Evolutionary conservation across 2,888 invertebrate genomes (phyloP), one percentile per base, ranked within the genome.

Genomic region (Epiperipatus broadwayi): DNA sequence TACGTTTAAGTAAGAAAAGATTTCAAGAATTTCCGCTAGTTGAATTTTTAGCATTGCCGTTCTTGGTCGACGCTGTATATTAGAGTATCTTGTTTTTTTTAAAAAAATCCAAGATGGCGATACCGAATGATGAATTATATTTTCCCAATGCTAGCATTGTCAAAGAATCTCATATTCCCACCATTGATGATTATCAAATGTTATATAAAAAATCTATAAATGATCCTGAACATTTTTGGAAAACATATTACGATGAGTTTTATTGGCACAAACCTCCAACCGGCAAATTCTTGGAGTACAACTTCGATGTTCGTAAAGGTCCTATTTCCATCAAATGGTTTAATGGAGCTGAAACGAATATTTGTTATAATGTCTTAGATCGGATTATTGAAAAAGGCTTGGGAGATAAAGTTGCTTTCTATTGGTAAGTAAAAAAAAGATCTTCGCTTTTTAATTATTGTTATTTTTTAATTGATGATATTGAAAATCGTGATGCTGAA

Each of bases 321-420:
- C 77, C 78, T 8, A 75, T 97, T 49, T 80, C 70, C 50, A 76
- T 85, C 32, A 84, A 81, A 60, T 97, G 89, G 81, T 74, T 97
- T 75, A 78, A 83, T 52, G 93, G 87, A 7, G 83, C 83, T 3
- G 73, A 77, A 25, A 95, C 93, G 28, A 97, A 97, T 60, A 73
- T 95, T 46, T 84, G 83, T 57, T 97, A 87, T 63, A 97, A 97
- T 65, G 68, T 84, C 37, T 65, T 97, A 49, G 95, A 97, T 62
- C 72, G 81, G 45, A 81, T 87, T 60, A 74, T 97, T 39, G 72
- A 78, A 52, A 78, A 75, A 49, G 89, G 89, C 12, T 64, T 76
- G 44, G 91, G 85, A 20, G 81, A 89, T 51, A 81, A 77, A 58
- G 70, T 89, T 45, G 91, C 91, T 15, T 93, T 75, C 63, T 85